Conservation (phyloP, 2,113 vertebrate genomes). For the Crypturellus undulatus region DNA sequence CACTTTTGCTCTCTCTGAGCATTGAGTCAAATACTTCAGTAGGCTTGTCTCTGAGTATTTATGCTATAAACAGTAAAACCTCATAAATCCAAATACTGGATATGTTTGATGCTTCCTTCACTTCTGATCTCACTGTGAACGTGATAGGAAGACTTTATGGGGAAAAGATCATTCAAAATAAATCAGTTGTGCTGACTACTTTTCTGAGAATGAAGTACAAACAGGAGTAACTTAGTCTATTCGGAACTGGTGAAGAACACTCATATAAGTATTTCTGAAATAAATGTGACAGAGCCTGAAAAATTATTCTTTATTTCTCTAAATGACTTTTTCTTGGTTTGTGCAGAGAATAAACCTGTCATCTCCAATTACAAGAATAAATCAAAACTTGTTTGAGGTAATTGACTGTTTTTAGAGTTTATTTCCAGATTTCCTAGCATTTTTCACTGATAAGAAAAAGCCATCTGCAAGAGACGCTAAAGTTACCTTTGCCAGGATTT, state of each 20-base stretch:
- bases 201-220: background rate
- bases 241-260: background rate
- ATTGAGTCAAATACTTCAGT: background rate
- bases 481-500: constrained; percentile 17
- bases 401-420: constrained; percentile 1
- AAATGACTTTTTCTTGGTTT: constrained; percentile 3
- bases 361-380: background rate
- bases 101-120: background rate
- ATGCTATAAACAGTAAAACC: background rate
- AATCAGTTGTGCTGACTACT: constrained; percentile 5
- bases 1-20: background rate
- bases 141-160: background rate
- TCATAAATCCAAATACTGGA: background rate
- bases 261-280: constrained; percentile 28
- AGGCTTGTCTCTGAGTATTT: background rate
- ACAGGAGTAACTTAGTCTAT: constrained; percentile 32
- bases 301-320: constrained; percentile 19
- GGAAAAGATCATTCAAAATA: background rate
- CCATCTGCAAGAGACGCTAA: background rate
- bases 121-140: background rate
- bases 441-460: background rate
- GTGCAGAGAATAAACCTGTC: constrained; percentile 43
- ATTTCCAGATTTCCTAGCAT: background rate
- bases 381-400: background rate
- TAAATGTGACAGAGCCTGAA: background rate